These are phyloP conservation scores for Tonatia bakeri DNA, from an alignment of 2,113 vertebrate genomes.

Conservation along the genomic window DNA sequence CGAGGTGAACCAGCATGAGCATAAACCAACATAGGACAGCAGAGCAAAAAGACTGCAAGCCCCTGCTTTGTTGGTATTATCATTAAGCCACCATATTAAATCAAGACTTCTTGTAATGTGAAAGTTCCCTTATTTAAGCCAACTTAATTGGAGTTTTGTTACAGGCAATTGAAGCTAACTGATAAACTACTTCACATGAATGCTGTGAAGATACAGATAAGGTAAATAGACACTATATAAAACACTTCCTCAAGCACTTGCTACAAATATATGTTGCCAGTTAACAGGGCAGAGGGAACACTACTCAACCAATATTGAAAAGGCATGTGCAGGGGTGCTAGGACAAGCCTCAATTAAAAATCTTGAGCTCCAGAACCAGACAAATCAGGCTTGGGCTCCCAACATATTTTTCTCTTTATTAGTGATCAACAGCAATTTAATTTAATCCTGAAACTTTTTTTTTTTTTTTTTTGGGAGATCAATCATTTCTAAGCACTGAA, in stretches of 20 bases:
- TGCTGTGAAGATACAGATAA: not conserved
- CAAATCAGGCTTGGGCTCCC: not conserved
- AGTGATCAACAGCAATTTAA: not conserved
- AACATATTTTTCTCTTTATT: not conserved
- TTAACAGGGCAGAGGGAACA: not conserved
- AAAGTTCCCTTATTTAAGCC: not conserved
- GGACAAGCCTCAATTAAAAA: not conserved
- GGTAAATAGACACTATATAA: not conserved
- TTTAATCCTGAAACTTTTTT: not conserved
- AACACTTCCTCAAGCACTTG: not conserved
- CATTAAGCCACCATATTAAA: not conserved
- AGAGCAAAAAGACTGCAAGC: slow-evolving; percentile 11
- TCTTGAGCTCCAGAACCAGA: not conserved
- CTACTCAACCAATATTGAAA: not conserved
- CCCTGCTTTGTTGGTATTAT: not conserved
- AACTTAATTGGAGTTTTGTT: slow-evolving; percentile 23
- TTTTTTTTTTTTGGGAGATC: not conserved
- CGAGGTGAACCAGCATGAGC: not conserved
- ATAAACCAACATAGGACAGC: not conserved
- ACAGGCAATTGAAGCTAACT: not conserved
- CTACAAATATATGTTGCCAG: not conserved
- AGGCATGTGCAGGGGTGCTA: not conserved
- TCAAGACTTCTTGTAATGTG: not conserved
- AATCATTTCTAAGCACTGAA: slow-evolving; percentile 11
- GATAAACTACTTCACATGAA: not conserved